These are phyloP conservation scores for Tenodera sinensis DNA, from an alignment of 2,888 invertebrate genomes.

Conservation along the genomic window DNA sequence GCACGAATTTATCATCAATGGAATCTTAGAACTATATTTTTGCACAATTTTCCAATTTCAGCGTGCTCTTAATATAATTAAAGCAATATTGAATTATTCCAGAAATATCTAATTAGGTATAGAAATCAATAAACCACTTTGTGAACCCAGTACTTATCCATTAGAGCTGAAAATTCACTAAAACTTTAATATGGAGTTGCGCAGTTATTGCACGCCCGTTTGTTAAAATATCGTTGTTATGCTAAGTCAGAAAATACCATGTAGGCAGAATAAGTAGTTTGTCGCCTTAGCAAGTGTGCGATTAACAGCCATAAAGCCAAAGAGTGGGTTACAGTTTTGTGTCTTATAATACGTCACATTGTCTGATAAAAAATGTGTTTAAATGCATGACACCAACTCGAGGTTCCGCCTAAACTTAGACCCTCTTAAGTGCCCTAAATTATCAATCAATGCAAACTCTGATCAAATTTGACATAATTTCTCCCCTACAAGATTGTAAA, in stretches of 20 bases:
- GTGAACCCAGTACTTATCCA: not conserved
- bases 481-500: slow-evolving; percentile 5
- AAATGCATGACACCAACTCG: not conserved
- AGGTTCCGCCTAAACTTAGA: not conserved
- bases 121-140: not conserved
- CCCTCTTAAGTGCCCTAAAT: slow-evolving; percentile 8
- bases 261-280: not conserved
- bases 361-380: not conserved
- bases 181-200: not conserved
- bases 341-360: not conserved
- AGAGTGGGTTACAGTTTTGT: not conserved
- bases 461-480: slow-evolving; percentile 23
- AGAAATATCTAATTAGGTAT: not conserved
- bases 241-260: not conserved
- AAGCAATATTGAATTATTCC: not conserved
- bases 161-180: not conserved
- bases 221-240: not conserved
- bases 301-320: not conserved
- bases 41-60: not conserved
- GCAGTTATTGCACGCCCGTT: not conserved
- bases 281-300: not conserved
- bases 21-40: too few species aligned
- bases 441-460: slow-evolving; percentile 16
- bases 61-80: not conserved
- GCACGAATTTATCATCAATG: too few species aligned